These are phyloP conservation scores for Leptura quadrifasciata DNA, from an alignment of 2,888 invertebrate genomes.

Conservation along the genomic window DNA sequence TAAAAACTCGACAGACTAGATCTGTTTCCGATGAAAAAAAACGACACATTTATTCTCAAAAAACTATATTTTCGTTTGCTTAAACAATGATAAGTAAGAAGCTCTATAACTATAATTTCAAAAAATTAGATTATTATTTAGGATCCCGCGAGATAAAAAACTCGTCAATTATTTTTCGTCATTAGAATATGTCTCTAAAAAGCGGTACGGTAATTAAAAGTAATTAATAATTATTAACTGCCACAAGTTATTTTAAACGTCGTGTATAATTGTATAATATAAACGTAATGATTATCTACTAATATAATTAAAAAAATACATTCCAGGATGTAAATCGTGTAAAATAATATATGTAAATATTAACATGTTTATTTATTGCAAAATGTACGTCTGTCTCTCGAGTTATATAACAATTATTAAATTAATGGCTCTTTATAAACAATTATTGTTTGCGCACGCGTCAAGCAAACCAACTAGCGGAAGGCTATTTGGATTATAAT, in stretches of 20 bases:
- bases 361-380: conserved; percentile 26
- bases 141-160: too few relatives aligned
- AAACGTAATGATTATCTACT: background rate
- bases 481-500: conserved; percentile 44
- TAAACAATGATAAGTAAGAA: too few relatives aligned
- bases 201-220: background rate
- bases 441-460: conserved; percentile 48
- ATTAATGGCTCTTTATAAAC: conserved; percentile 40
- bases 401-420: conserved; percentile 35
- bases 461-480: conserved; percentile 49
- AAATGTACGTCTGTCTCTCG: conserved; percentile 18
- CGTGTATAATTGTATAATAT: background rate
- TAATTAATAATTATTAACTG: conserved; percentile 22
- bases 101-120: too few relatives aligned
- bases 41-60: too few relatives aligned
- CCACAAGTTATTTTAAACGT: background rate
- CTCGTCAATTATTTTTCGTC: too few relatives aligned
- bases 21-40: too few relatives aligned
- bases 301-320: conserved; percentile 10
- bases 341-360: conserved; percentile 16
- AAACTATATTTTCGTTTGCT: too few relatives aligned
- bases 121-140: too few relatives aligned
- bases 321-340: conserved; percentile 12
- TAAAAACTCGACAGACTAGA: too few relatives aligned
- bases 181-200: conserved; percentile 25